phyloP scores from a whole-genome alignment of 2,888 invertebrate genomes.

The Acrobasis repandana region DNA sequence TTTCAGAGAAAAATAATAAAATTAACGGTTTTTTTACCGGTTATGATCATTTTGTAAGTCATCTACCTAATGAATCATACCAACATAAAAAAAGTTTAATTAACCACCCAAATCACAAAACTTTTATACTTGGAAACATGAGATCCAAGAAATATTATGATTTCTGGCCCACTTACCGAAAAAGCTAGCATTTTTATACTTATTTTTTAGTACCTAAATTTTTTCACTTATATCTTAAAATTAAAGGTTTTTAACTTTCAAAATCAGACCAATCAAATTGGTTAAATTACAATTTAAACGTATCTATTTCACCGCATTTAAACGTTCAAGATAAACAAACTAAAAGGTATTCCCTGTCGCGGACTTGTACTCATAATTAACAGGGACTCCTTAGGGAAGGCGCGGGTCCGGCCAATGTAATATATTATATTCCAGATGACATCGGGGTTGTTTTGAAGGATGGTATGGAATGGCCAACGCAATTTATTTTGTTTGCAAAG shows the following conservation, averaged over 20 bases:
- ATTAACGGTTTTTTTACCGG: too few species aligned
- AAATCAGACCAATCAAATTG: background rate
- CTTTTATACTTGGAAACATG: too few species aligned
- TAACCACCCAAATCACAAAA: too few species aligned
- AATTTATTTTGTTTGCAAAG: conserved; percentile 24
- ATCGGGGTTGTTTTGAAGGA: conserved; percentile 71
- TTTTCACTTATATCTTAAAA: background rate
- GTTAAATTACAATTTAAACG: conserved; percentile 3
- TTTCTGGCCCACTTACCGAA: too few species aligned
- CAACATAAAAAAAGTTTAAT: too few species aligned
- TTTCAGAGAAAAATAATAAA: too few species aligned
- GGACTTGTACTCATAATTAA: conserved; percentile 86
- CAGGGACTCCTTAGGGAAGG: conserved; percentile 78
- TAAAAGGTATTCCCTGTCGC: conserved; percentile 62
- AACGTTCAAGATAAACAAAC: conserved; percentile 57
- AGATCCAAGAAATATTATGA: too few species aligned
- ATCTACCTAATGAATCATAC: too few species aligned
- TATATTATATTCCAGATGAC: conserved; percentile 81
- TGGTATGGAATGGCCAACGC: conserved; percentile 54
- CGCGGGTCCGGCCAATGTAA: conserved; percentile 69
- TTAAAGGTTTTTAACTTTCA: background rate
- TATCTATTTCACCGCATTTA: conserved; percentile 17
- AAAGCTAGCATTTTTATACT: too few species aligned
- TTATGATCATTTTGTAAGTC: too few species aligned
- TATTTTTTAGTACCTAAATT: background rate